These are phyloP conservation scores for Lasioglossum vierecki DNA, from an alignment of 2,888 invertebrate genomes.

Conservation along the genomic window DNA sequence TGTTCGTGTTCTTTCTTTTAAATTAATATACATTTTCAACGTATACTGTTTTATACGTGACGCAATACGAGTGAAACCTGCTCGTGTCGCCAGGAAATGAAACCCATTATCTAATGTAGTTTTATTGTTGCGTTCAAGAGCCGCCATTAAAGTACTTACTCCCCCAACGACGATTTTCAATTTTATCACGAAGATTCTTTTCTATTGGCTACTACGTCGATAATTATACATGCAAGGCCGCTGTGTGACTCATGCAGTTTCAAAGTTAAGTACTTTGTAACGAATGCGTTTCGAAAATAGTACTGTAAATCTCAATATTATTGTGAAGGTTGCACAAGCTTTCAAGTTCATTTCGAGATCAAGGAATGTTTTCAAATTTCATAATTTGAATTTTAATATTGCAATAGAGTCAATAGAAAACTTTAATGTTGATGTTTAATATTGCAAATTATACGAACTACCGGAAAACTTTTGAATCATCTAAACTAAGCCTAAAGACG, in stretches of 20 bases:
- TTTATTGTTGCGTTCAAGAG: constrained; percentile 77
- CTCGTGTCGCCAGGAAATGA: constrained; percentile 73
- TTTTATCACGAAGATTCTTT: constrained; percentile 47
- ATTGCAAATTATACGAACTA: not conserved
- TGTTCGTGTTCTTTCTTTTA: not conserved
- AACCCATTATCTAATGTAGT: constrained; percentile 80
- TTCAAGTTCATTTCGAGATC: not conserved
- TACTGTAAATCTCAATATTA: not conserved
- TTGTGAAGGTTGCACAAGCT: not conserved
- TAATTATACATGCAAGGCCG: constrained; percentile 18
- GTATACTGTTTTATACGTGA: not conserved
- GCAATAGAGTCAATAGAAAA: not conserved
- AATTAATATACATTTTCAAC: constrained; percentile 4
- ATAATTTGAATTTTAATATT: not conserved
- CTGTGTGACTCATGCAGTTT: not conserved
- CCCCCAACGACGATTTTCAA: constrained; percentile 40
- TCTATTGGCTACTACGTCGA: not conserved
- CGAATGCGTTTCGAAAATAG: not conserved
- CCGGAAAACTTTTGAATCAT: not conserved
- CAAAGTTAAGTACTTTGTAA: not conserved
- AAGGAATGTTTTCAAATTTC: not conserved
- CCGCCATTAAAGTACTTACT: constrained; percentile 73
- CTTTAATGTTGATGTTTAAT: not conserved
- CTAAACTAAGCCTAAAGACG: not conserved
- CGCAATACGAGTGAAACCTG: constrained; percentile 14